These are phyloP conservation scores for Frankliniella intonsa DNA, from an alignment of 2,888 invertebrate species.

Conservation along the genomic window DNA sequence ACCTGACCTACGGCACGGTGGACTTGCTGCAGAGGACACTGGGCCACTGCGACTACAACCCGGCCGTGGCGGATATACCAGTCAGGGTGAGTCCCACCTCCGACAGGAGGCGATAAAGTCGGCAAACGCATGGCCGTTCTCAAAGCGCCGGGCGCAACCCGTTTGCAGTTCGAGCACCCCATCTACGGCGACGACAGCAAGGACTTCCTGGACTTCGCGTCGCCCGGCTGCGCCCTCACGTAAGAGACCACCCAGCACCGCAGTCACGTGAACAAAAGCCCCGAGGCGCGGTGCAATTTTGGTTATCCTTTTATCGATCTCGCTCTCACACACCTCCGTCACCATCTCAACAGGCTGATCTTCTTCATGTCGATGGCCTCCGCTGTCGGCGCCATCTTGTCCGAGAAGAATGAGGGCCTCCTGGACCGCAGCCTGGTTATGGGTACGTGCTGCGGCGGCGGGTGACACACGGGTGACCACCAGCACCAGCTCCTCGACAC, in stretches of 20 bases:
- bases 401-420: conserved; percentile 41
- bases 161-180: conserved; percentile 11
- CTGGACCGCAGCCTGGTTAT: conserved; percentile 41
- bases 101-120: not conserved
- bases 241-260: no score
- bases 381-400: conserved; percentile 41
- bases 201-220: conserved; percentile 5
- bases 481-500: not conserved
- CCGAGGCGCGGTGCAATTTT: no score
- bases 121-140: not conserved
- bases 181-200: not conserved
- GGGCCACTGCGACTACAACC: conserved; percentile 37
- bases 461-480: not conserved
- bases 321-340: not conserved
- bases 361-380: conserved; percentile 42
- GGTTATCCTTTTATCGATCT: no score
- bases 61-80: conserved; percentile 37
- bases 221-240: conserved; percentile 3
- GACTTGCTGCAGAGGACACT: conserved; percentile 37
- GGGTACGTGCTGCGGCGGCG: conserved; percentile 36
- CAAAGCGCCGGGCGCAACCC: not conserved
- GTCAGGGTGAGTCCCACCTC: conserved; percentile 35
- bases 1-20: conserved; percentile 37
- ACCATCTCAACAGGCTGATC: conserved; percentile 38
- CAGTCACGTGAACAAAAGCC: no score